phyloP scores from a whole-genome alignment of 35 echinoderm and acorn worm genomes.

The Lytechinus variegatus region DNA sequence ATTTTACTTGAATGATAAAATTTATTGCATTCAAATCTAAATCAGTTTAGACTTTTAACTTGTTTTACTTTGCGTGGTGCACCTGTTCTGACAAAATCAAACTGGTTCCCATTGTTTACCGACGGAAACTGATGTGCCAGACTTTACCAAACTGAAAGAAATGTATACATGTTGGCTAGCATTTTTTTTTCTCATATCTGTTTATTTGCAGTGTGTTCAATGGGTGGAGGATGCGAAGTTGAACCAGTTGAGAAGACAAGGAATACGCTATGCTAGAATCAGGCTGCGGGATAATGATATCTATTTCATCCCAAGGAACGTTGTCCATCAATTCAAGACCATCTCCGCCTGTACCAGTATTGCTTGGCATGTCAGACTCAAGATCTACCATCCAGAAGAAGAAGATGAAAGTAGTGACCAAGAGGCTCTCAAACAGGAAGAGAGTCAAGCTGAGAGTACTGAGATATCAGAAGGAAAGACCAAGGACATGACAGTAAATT shows the following conservation, averaged over 20 bases:
- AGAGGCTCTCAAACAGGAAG: background rate
- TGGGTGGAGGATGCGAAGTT: constrained; percentile 97
- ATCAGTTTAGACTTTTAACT: too few species aligned
- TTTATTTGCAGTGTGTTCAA: constrained; percentile 87
- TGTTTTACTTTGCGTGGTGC: too few species aligned
- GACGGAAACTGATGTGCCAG: too few species aligned
- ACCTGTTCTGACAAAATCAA: too few species aligned
- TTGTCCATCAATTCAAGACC: constrained; percentile 97
- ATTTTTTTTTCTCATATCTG: background rate
- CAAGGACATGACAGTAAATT: background rate
- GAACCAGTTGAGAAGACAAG: constrained; percentile 90
- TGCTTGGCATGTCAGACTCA: constrained; percentile 90
- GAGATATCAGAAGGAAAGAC: background rate
- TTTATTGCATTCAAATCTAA: too few species aligned
- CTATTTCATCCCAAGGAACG: constrained; percentile 97
- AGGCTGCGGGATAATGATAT: constrained; percentile 92
- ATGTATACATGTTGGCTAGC: too few species aligned
- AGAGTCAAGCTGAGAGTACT: background rate
- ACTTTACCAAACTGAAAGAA: too few species aligned
- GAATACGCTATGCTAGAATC: constrained; percentile 86
- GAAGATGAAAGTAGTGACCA: background rate
- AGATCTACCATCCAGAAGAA: constrained; percentile 75
- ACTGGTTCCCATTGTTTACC: too few species aligned
- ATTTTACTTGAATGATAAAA: too few species aligned
- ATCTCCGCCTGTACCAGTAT: constrained; percentile 90